Conservation (phyloP, 2,888 invertebrate genomes). For the Drosophila longiperda region DNA sequence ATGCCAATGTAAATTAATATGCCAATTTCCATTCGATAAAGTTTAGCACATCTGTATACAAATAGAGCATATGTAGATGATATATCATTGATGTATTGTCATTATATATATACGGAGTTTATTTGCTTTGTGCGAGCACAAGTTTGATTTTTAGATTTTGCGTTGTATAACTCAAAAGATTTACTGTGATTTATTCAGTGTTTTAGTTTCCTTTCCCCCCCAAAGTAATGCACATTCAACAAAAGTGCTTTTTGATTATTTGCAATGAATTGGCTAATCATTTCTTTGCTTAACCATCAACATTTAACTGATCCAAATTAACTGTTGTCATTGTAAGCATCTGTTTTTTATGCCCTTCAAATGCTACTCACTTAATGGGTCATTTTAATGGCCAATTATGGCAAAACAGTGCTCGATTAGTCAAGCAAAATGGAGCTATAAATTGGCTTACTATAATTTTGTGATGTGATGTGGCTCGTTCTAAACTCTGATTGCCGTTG, state of each 20-base stretch:
- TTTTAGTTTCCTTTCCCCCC: background rate
- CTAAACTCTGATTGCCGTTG: slow-evolving; percentile 13
- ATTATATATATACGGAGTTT: background rate
- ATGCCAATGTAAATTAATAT: slow-evolving; percentile 40
- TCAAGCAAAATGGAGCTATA: slow-evolving; percentile 5
- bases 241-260: background rate
- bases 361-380: slow-evolving; percentile 5
- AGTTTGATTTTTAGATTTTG: background rate
- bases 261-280: background rate
- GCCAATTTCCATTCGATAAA: slow-evolving; percentile 32
- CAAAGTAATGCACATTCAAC: background rate
- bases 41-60: slow-evolving; percentile 28
- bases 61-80: slow-evolving; percentile 4
- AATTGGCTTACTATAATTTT: slow-evolving; percentile 13
- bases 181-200: background rate
- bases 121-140: background rate
- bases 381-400: slow-evolving; percentile 17
- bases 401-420: slow-evolving; percentile 1
- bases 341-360: slow-evolving; percentile 10
- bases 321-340: slow-evolving; percentile 7
- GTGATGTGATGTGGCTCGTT: slow-evolving; percentile 17
- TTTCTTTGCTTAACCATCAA: background rate
- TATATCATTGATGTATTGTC: background rate
- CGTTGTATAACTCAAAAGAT: background rate
- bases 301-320: background rate